Evolutionary conservation across 2,797 vertebrate genomes (phyloP).

Genomic region (Erpetoichthys calabaricus): DNA sequence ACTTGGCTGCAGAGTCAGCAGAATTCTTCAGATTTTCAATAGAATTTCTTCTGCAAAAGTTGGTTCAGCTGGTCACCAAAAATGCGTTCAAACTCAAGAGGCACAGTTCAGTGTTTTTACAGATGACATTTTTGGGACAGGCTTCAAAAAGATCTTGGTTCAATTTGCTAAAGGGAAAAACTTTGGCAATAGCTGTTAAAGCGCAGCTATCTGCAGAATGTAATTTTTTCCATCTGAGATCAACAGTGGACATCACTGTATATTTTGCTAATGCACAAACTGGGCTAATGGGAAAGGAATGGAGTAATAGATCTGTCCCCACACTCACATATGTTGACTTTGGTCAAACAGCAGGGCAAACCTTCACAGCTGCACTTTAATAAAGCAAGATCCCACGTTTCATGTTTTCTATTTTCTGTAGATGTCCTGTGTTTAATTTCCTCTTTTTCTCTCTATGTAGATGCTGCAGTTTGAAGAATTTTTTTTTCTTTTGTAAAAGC

Average conservation of each 20-base stretch:
- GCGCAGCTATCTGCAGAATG: slow-evolving; percentile 35
- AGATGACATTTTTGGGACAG: slow-evolving; percentile 68
- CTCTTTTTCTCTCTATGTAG: too few species aligned
- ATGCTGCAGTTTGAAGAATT: too few species aligned
- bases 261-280: not conserved
- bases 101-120: slow-evolving; percentile 81
- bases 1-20: slow-evolving; percentile 20
- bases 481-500: too few species aligned
- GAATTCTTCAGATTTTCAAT: slow-evolving; percentile 13
- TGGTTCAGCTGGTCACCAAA: slow-evolving; percentile 77
- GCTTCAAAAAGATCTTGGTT: slow-evolving; percentile 68
- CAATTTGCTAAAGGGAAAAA: slow-evolving; percentile 35
- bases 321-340: not conserved
- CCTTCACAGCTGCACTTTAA: not conserved
- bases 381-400: not conserved
- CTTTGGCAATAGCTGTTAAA: slow-evolving; percentile 40
- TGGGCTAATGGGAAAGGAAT: not conserved
- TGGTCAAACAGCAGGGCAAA: not conserved
- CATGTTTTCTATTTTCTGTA: not conserved
- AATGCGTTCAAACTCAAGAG: slow-evolving; percentile 78
- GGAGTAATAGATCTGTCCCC: not conserved
- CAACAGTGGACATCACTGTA: slow-evolving; percentile 27
- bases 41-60: slow-evolving; percentile 55
- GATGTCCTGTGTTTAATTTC: not conserved
- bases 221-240: slow-evolving; percentile 51